Conservation (phyloP, 2,113 vertebrate genomes). For the Platysternon megacephalum region DNA sequence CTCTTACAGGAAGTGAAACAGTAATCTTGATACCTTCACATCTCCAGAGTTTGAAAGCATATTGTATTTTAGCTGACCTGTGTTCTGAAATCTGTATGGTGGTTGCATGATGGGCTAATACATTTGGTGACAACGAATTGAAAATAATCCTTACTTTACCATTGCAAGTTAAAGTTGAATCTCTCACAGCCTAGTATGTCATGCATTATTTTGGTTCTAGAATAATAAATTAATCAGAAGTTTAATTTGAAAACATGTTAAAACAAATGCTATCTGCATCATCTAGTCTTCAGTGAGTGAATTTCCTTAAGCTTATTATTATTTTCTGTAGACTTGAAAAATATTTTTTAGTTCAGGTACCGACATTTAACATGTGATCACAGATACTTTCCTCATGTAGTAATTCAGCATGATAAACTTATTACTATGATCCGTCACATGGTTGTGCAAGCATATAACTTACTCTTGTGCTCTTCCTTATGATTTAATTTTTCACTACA, state of each 20-base stretch:
- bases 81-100: neutral
- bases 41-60: neutral
- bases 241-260: neutral
- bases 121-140: neutral
- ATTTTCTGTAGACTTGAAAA: neutral
- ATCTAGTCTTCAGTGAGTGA: neutral
- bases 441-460: neutral
- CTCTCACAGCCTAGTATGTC: neutral
- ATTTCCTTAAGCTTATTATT: neutral
- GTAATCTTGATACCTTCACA: neutral
- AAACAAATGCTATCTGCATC: neutral
- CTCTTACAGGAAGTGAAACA: too few species aligned
- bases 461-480: neutral
- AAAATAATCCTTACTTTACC: neutral
- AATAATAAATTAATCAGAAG: neutral
- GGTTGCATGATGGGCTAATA: neutral
- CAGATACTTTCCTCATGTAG: neutral
- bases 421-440: neutral
- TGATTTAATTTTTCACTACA: neutral
- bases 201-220: neutral
- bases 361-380: neutral
- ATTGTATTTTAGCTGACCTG: neutral
- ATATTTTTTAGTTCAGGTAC: neutral
- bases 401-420: neutral
- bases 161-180: neutral